A percentile compares a stretch with the other conserved stretches of the same genome.
Evolutionary conservation across 2,113 vertebrate species (phyloP).

Genomic region (Dromaius novaehollandiae): DNA sequence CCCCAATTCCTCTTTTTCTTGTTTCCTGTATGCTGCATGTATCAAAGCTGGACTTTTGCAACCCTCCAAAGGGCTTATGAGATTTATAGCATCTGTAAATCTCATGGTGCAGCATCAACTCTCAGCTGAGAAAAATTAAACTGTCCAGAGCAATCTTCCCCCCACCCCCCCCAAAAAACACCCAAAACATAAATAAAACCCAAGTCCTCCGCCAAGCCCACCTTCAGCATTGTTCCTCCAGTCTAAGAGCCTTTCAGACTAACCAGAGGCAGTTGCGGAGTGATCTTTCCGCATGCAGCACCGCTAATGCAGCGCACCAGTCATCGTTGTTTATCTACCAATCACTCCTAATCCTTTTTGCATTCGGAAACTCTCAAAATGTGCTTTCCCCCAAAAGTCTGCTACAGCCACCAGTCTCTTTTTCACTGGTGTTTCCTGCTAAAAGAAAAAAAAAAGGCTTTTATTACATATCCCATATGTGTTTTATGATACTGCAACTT

Average conservation of each 20-base stretch:
- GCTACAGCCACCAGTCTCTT: background rate
- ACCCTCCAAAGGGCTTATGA: background rate
- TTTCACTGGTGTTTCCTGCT: background rate
- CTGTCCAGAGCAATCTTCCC: background rate
- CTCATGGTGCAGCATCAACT: background rate
- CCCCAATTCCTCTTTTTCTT: background rate
- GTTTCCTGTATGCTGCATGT: background rate
- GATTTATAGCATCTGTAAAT: background rate
- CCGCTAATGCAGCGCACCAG: background rate
- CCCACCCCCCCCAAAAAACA: background rate
- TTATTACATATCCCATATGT: slow-evolving; percentile 27
- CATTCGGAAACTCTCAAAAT: background rate
- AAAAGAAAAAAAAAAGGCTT: background rate
- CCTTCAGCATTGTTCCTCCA: background rate
- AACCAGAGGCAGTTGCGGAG: background rate
- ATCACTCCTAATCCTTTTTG: background rate
- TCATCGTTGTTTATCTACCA: background rate
- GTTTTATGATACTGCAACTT: slow-evolving; percentile 23
- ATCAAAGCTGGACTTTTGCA: background rate
- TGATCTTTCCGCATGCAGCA: background rate
- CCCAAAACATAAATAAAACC: background rate
- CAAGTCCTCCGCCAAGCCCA: background rate
- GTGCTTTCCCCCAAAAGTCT: background rate
- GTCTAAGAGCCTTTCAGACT: background rate
- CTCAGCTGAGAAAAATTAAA: background rate